Evolutionary conservation across 2,113 vertebrate species (phyloP), one percentile per base, ranked within the genome.

Genomic region (Mola mola): DNA sequence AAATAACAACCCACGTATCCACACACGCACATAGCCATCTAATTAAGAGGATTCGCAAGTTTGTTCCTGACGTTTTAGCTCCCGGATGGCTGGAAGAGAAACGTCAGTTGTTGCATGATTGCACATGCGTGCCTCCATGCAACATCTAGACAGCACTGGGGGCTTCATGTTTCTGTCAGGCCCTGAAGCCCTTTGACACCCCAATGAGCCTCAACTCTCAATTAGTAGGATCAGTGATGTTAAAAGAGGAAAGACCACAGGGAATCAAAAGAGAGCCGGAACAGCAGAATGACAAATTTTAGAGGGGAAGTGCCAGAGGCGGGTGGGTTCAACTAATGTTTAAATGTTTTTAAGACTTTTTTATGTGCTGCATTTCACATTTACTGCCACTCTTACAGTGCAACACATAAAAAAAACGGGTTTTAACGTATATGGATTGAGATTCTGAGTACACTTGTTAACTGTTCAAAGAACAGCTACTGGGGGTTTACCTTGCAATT

Each of bases 11-110:
- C 38, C 37, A 43, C 11, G 1, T 13, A 50, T 10, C 7, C 25
- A 38, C 5, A 22, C 10, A 6, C 31, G 28, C 63, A 61, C 38
- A 34, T 33, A 50, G 37, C 42, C 24, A 48, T 50, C 72, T 62
- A 60, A 83, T 80, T 84, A 79, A 33, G 22, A 50, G 31, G 64
- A 59, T 70, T 63, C 57, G 61, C 60, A 12, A 65, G 47, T 13
- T 50, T 61, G 72, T 31, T 6, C 48, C 66, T 50, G 36, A 73
- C 29, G 24, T 64, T 52, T 66, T 57, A 36, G 63, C 80, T 70
- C 50, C 63, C 41, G 58, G 59, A 78, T 47, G 71, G 55, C 61
- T 3, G 3, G 16, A 19, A 64, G 37, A 21, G 38, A 56, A 66
- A 37, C 8, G 51, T 28, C 25, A 17, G 26, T 66, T 43, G 50